Percentiles rank a stretch among this genome's conserved stretches.
phyloP scores from a whole-genome alignment of 2,797 vertebrate species.

The Pygocentrus nattereri region DNA sequence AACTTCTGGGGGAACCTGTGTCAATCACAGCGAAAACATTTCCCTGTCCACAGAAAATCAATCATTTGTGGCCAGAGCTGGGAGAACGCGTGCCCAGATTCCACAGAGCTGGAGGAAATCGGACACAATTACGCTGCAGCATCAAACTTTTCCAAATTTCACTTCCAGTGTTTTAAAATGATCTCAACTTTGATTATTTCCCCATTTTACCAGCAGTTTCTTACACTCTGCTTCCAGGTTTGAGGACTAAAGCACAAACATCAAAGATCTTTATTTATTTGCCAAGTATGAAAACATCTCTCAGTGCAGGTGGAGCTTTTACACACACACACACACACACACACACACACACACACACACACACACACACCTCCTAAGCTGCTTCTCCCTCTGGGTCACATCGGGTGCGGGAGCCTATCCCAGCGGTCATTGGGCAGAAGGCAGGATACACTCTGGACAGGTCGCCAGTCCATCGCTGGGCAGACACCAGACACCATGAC shows the following conservation, averaged over 20 bases:
- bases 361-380: too few species aligned
- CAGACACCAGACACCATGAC: too few species aligned
- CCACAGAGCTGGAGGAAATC: slow-evolving; percentile 20
- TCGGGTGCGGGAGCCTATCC: too few species aligned
- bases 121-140: slow-evolving; percentile 33
- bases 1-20: slow-evolving; percentile 12
- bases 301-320: too few species aligned
- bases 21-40: slow-evolving; percentile 49
- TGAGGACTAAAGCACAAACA: not conserved
- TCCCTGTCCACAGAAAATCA: slow-evolving; percentile 50
- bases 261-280: not conserved
- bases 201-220: slow-evolving; percentile 5
- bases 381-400: too few species aligned
- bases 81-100: slow-evolving; percentile 36
- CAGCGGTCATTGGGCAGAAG: too few species aligned
- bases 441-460: too few species aligned
- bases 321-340: too few species aligned
- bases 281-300: too few species aligned
- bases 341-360: too few species aligned
- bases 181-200: slow-evolving; percentile 37
- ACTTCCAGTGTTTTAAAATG: slow-evolving; percentile 20
- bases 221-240: not conserved
- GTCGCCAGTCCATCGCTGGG: too few species aligned
- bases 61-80: slow-evolving; percentile 39
- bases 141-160: slow-evolving; percentile 24